Conservation (phyloP, 23 tunicate species). For the Diplosoma virens region DNA sequence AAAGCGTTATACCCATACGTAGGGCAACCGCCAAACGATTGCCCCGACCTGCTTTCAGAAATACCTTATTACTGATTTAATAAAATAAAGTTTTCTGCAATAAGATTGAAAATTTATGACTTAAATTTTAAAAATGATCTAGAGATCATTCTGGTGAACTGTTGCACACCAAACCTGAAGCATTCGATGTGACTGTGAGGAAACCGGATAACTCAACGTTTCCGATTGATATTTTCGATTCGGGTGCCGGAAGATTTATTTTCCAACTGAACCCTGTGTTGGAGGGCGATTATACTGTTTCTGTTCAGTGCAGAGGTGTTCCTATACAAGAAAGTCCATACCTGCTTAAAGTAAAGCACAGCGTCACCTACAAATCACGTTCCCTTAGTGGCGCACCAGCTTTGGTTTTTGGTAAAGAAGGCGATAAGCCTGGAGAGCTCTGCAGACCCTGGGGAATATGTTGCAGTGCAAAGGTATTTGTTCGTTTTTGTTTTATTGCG, state of each 20-base stretch:
- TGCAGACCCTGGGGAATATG: constrained; percentile 94
- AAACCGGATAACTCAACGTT: constrained; percentile 28
- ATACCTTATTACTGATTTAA: too few relatives aligned
- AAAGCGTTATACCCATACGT: too few relatives aligned
- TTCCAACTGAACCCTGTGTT: constrained; percentile 15
- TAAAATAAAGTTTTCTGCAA: too few relatives aligned
- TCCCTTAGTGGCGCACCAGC: constrained; percentile 1
- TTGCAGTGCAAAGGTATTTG: constrained; percentile 56
- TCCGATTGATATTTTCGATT: constrained; percentile 22
- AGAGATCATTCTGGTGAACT: constrained; percentile 41
- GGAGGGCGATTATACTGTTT: constrained; percentile 46
- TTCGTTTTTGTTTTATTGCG: too few relatives aligned
- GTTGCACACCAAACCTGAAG: constrained; percentile 22
- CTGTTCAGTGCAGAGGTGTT: constrained; percentile 39
- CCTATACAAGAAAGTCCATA: constrained; percentile 50
- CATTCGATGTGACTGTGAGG: constrained; percentile 33
- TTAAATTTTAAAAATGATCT: background rate
- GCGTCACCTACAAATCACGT: constrained; percentile 34
- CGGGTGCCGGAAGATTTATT: constrained; percentile 36
- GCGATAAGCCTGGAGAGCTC: constrained; percentile 73
- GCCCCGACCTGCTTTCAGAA: too few relatives aligned
- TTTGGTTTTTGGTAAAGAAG: constrained; percentile 65
- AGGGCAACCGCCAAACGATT: too few relatives aligned
- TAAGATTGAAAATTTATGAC: background rate
- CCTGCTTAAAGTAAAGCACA: constrained; percentile 37